Conservation (phyloP, 2,113 vertebrate genomes). For the Petromus typicus region DNA sequence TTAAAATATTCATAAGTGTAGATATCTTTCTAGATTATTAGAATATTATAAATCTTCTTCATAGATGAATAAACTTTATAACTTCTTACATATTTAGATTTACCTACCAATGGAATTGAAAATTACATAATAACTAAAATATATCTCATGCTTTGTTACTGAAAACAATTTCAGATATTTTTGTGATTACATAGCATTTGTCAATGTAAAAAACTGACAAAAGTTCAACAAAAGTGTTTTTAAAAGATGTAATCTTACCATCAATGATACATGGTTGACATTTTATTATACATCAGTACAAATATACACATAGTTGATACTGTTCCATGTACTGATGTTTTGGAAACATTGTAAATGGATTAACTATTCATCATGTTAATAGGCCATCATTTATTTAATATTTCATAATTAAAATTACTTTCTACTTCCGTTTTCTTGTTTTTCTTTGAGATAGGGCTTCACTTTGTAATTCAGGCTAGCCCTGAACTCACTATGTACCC, state of each 20-base stretch:
- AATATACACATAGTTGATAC: not conserved
- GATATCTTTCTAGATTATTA: not conserved
- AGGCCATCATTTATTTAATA: slow-evolving; percentile 26
- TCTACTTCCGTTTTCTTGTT: too few relatives aligned
- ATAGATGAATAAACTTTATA: not conserved
- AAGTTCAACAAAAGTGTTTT: not conserved
- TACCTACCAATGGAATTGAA: not conserved
- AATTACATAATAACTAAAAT: not conserved
- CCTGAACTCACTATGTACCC: too few relatives aligned
- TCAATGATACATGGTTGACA: not conserved
- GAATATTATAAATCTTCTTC: not conserved
- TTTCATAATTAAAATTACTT: not conserved
- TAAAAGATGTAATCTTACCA: not conserved
- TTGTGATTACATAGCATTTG: not conserved
- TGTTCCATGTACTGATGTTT: not conserved
- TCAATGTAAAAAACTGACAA: not conserved
- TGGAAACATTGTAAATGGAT: not conserved
- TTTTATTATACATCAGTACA: not conserved
- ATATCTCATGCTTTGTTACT: slow-evolving; percentile 1
- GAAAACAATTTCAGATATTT: not conserved
- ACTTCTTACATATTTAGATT: not conserved
- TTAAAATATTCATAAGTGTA: not conserved
- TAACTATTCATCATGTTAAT: not conserved
- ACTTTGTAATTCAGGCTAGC: too few relatives aligned
- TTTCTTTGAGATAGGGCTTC: too few relatives aligned